phyloP scores from a whole-genome alignment of 2,797 vertebrate species.

The Sardinella longiceps region DNA sequence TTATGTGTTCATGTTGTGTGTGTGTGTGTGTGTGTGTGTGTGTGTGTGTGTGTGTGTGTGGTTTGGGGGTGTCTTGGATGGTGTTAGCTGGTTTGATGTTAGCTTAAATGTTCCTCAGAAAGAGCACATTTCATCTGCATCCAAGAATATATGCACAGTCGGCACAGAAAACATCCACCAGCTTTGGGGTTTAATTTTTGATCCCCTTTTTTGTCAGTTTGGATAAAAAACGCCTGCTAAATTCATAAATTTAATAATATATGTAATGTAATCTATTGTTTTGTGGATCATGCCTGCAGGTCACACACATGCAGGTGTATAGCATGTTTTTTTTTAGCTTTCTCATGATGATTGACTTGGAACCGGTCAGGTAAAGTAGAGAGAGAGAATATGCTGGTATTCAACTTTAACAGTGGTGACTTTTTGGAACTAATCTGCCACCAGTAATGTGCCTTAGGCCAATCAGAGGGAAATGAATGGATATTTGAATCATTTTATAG shows the following conservation, averaged over 20 bases:
- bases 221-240: no score
- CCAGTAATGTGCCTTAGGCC: background rate
- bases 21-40: no score
- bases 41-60: no score
- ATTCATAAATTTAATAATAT: no score
- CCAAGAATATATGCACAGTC: background rate
- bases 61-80: no score
- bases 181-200: no score
- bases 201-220: no score
- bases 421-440: background rate
- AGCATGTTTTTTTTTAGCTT: background rate
- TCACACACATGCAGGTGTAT: background rate
- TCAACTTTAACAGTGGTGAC: background rate
- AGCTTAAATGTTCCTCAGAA: no score
- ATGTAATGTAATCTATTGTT: no score
- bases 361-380: background rate
- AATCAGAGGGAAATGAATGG: background rate
- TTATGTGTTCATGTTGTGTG: background rate
- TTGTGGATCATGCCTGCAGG: background rate
- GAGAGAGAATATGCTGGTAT: background rate
- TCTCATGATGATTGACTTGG: background rate
- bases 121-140: background rate
- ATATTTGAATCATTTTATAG: no score
- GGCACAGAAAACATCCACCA: background rate
- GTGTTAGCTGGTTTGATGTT: background rate